Evolutionary conservation across 2,113 vertebrate genomes (phyloP), one percentile per base, ranked within the genome.

Genomic region (Odocoileus virginianus): DNA sequence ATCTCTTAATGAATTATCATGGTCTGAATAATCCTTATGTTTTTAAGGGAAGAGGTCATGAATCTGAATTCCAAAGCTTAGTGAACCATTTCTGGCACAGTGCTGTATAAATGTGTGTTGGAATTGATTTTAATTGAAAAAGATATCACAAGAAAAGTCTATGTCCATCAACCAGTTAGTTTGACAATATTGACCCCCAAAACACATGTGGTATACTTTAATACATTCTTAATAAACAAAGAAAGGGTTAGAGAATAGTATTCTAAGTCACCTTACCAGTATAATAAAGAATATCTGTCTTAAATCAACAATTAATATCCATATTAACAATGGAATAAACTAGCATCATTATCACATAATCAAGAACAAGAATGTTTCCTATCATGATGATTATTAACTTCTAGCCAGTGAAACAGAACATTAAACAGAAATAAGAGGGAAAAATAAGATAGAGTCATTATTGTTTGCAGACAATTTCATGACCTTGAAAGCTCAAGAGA

Each of bases 171-270:
- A 86, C 60, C 33, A 89, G 14, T 54, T 74, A 96, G 23, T 52
- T 81, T 79, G 16, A 87, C 5, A 64, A 60, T 64, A 94, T 79
- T 94, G 89, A 84, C 16, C 10, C 91, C 91, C 5, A 95, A 90
- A 89, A 43, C 3, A 7, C 14, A 86, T 14, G 12, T 17, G 30
- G 71, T 83, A 36, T 95, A 64, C 16, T 83, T 94, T 11, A 89
- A 92, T 33, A 89, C 57, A 91, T 89, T 92, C 50, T 8, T 97
- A 96, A 94, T 47, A 92, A 86, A 50, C 10, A 74, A 85, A 95
- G 28, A 86, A 47, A 79, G 16, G 2, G 1, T 61, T 85, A 89
- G 21, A 94, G 89, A 87, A 71, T 55, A 88, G 7, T 82, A 88
- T 55, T 95, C 4, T 50, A 93, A 96, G 47, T 11, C 17, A 87